A percentile compares a stretch with the other conserved stretches of the same genome.
Conservation (phyloP, 2,113 vertebrate species). For the Nicator chloris region DNA sequence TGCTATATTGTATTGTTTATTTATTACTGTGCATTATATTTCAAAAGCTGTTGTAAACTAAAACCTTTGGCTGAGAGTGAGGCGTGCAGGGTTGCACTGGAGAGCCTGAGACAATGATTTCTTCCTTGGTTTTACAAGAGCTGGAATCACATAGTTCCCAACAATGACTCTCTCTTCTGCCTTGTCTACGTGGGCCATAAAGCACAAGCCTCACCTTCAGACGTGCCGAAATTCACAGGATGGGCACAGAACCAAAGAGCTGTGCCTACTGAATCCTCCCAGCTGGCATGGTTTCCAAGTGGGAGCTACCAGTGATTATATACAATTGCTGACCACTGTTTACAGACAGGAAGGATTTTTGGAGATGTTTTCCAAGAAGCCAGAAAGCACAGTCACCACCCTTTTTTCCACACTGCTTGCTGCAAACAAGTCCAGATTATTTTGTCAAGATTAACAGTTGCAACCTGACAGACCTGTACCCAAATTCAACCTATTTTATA, state of each 20-base stretch:
- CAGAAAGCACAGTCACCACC: background rate
- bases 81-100: background rate
- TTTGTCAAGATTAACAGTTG: background rate
- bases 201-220: background rate
- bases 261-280: background rate
- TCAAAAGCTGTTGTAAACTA: background rate
- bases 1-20: background rate
- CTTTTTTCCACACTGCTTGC: background rate
- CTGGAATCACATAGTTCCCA: background rate
- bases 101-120: background rate
- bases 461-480: background rate
- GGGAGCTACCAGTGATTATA: background rate
- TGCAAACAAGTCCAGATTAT: background rate
- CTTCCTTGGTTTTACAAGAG: background rate
- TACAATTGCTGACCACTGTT: background rate
- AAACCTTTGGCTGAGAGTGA: background rate
- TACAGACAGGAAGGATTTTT: background rate
- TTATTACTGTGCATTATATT: background rate
- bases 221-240: background rate
- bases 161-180: background rate
- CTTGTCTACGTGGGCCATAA: background rate
- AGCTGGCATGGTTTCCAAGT: background rate
- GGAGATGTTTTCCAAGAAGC: background rate
- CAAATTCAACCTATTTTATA: background rate
- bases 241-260: background rate